Base-by-base conservation (phyloP, 2,113 vertebrate genomes). In the Arenaria interpres region DNA sequence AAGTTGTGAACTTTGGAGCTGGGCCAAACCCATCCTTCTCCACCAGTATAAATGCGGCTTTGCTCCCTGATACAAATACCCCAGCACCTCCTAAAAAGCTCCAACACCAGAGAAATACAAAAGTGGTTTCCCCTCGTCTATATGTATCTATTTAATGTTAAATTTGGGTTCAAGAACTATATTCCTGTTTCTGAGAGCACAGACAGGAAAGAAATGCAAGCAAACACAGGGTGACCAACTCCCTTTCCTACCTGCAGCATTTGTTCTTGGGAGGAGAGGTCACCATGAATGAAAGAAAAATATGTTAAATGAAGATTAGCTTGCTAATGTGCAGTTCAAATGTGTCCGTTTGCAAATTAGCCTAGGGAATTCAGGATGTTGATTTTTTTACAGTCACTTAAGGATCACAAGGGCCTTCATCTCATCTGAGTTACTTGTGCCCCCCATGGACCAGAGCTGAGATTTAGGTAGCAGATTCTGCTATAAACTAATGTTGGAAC, bases 21-120 rank as follows among this genome's bases (percentile, higher is more conserved):
- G 14, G 63, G 82, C 89, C 96, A 90, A 60, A 53, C 10, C 12
- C 53, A 60, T 78, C 19, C 22, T 82, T 84, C 77, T 85, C 69
- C 46, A 64, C 89, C 97, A 97, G 91, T 69, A 96, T 51, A 97
- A 97, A 97, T 69, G 53, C 41, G 23, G 64, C 37, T 96, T 95
- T 92, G 89, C 71, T 96, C 78, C 71, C 30, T 75, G n/a, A 71
- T 46, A 67, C 7, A 5, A 84, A 60, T 35, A 86, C 16, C 46
- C 45, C 60, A 90, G 84, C 15, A 81, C 1, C 1, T 84, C 63
- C 78, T 37, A 85, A 28, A 62, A 91, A 93, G 79, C 62, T 83
- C 57, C n/a, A 69, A 48, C 37, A 86, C 18, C 2, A 64, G 18
- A 6, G 66, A 87, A 85, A 85, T 23, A 32, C 41, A 96, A 78